Evolutionary conservation across 1,140 invertebrate species (phyloP), one percentile per base, ranked within the genome.

Genomic region (Drosophila subpulchrella): DNA sequence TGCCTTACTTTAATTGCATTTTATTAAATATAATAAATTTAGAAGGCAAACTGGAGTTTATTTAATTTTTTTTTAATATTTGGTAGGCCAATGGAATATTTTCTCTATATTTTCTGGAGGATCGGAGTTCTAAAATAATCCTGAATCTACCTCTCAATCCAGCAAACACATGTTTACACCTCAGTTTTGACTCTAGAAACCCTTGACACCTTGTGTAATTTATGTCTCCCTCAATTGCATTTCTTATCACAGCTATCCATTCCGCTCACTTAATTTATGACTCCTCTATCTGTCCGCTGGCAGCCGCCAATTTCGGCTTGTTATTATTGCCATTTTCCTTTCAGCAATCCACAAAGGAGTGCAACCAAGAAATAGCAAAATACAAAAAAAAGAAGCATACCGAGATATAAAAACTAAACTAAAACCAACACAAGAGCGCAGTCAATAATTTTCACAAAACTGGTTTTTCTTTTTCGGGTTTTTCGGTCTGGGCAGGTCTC

Each of bases 361-460:
- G 47, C 42, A 58, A 32, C 51, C 58, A 55, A 82, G 42, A 56
- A 73, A 82, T 41, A 46, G 42, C 47, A 34, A 73, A 13, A 41
- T 13, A 12, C 46, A 15, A 30, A 44, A 46, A 75, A 30, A 32
- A 60, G 41, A 60, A 46, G 53, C 57, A 46, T 59, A 65, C 48
- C 17, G 48, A 61, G 11, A 60, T 44, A 73, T 44, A 70, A 61
- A 61, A 27, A 30, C 34, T 30, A 70, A 78, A 39, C 41, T 42
- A 78, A 60, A 55, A n/a, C 59, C 47, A 78, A 78, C 53, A 67
- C 80, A 78, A 76, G 68, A 54, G 66, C 51, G 34, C 53, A 75
- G 72, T 62, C 77, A 81, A 84, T 89, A 74, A 84, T 90, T 88
- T 89, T 84, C 77, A 90, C 81, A 85, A 90, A 88, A 89, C 84